phyloP scores from a whole-genome alignment of 2,113 vertebrate genomes.

The Serilophus lunatus region DNA sequence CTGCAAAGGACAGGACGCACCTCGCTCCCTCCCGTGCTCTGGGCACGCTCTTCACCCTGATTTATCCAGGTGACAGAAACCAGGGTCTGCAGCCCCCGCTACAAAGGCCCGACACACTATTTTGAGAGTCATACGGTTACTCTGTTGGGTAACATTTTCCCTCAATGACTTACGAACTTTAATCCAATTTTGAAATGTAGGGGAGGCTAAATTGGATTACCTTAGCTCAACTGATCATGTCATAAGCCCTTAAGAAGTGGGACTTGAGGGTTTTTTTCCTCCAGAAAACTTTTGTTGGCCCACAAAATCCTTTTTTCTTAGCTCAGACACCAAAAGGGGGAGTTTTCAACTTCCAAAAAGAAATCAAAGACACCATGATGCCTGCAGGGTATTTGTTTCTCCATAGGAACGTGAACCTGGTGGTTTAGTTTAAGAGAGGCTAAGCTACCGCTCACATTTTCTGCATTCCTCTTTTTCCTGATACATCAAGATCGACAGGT shows the following conservation, averaged over 20 bases:
- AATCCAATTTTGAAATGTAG: slow-evolving; percentile 49
- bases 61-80: background rate
- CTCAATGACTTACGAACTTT: background rate
- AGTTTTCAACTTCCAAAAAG: slow-evolving; percentile 39
- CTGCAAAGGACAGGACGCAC: too few relatives aligned
- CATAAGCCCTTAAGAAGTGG: background rate
- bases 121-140: background rate
- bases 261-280: background rate
- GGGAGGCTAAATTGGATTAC: background rate
- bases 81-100: background rate
- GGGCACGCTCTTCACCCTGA: rapidly evolving
- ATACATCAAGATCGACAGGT: slow-evolving; percentile 52
- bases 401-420: slow-evolving; percentile 40
- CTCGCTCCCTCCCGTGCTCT: background rate
- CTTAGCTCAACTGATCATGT: background rate
- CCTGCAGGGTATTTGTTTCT: slow-evolving; percentile 57
- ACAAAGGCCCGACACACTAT: background rate
- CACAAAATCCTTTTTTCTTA: background rate
- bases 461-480: slow-evolving; percentile 49
- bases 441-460: slow-evolving; percentile 48
- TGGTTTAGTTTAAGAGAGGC: slow-evolving; percentile 44
- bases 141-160: slow-evolving; percentile 11
- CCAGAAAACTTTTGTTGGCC: background rate
- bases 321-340: background rate
- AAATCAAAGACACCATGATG: slow-evolving; percentile 43